A percentile compares a stretch with the other conserved stretches of the same genome.
Conservation (phyloP, 2,113 vertebrate species). For the Cebidichthys violaceus region DNA sequence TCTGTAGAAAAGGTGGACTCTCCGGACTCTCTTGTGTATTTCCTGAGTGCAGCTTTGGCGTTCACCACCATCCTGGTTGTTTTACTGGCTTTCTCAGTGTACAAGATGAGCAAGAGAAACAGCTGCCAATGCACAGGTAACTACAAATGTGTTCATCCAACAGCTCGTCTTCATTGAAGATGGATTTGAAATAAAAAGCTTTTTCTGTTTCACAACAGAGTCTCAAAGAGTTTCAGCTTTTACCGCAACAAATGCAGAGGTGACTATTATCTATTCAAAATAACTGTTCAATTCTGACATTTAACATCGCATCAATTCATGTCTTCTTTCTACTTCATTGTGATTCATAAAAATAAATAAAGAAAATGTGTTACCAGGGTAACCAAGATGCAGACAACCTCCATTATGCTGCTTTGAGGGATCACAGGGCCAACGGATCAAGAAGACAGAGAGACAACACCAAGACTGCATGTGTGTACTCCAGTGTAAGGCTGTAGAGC, state of each 20-base stretch:
- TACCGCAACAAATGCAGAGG: background rate
- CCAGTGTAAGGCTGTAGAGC: background rate
- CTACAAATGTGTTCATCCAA: fast-evolving
- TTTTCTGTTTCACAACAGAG: slow-evolving; percentile 3
- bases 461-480: slow-evolving; percentile 24
- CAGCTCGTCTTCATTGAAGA: fast-evolving
- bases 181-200: background rate
- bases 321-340: background rate
- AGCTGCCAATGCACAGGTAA: slow-evolving; percentile 11
- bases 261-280: background rate
- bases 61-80: background rate
- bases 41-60: slow-evolving; percentile 38
- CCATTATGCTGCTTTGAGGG: slow-evolving; percentile 26
- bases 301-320: background rate
- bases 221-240: background rate
- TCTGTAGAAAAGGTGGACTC: background rate
- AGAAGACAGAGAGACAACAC: background rate
- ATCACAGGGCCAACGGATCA: background rate
- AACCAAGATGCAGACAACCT: background rate
- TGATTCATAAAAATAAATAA: background rate
- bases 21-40: background rate
- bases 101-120: slow-evolving; percentile 10
- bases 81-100: slow-evolving; percentile 13
- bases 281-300: too few species aligned
- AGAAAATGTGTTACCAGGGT: background rate